Percentiles rank a stretch among this genome's conserved stretches.
Conservation (phyloP, 2,797 vertebrate genomes). For the Myotis myotis region DNA sequence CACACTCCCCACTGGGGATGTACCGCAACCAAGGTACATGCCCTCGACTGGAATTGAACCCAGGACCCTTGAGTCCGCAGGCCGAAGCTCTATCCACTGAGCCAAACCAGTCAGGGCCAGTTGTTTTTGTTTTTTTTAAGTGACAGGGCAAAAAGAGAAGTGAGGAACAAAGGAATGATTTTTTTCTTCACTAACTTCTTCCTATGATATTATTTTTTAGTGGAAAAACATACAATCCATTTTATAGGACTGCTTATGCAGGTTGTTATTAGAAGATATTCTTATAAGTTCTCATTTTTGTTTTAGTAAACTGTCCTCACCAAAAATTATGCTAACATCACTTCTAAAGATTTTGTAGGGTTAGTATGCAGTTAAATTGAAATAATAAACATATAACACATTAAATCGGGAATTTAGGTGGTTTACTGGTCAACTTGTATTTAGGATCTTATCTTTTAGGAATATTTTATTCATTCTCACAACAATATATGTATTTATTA, state of each 20-base stretch:
- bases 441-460: background rate
- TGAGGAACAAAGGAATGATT: background rate
- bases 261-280: background rate
- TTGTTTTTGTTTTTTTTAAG: background rate
- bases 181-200: background rate
- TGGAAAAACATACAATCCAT: background rate
- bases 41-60: too few species aligned
- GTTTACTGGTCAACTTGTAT: background rate
- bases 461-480: slow-evolving; percentile 10
- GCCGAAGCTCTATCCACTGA: background rate
- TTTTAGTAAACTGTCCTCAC: background rate
- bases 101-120: background rate
- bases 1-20: too few species aligned
- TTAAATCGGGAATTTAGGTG: background rate
- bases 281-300: background rate
- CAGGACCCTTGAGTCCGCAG: too few species aligned
- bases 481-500: background rate
- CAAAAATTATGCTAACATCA: background rate
- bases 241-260: background rate
- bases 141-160: slow-evolving; percentile 8
- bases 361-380: slow-evolving; percentile 28
- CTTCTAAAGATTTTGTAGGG: background rate
- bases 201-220: background rate
- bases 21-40: too few species aligned
- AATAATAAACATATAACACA: background rate